Percentiles rank a stretch among this genome's conserved stretches.
Conservation (phyloP, 2,888 invertebrate genomes). For the Hermaeophaga mercurialis region DNA sequence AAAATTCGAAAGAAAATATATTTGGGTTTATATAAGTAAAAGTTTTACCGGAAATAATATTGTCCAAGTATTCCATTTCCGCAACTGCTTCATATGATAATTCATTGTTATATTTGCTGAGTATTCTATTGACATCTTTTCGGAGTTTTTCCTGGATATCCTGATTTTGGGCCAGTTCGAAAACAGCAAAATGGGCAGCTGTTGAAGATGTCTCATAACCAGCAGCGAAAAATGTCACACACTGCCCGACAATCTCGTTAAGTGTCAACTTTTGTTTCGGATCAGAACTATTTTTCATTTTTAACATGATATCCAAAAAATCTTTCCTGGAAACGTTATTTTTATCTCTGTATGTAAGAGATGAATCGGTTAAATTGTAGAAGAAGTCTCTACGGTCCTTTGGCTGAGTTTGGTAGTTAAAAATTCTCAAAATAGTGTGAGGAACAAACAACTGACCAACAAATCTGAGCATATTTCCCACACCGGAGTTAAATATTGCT, state of each 20-base stretch:
- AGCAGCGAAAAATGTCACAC: not conserved
- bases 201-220: not conserved
- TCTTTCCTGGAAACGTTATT: not conserved
- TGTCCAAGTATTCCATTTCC: slow-evolving; percentile 3
- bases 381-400: not conserved
- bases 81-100: not conserved
- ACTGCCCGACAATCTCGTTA: not conserved
- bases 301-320: not conserved
- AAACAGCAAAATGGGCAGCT: not conserved
- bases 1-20: too few species aligned
- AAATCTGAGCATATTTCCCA: not conserved
- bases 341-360: not conserved
- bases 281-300: slow-evolving; percentile 19
- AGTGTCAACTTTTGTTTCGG: not conserved
- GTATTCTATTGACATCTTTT: not conserved
- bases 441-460: not conserved
- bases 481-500: not conserved
- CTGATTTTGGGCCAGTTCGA: not conserved
- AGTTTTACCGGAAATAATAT: not conserved
- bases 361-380: not conserved
- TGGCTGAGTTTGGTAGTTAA: not conserved
- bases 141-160: not conserved
- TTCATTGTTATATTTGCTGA: not conserved
- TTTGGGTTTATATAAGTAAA: too few species aligned
- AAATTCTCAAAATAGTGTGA: not conserved